Conservation (phyloP, 2,888 invertebrate species). For the Synanthedon myopaeformis region DNA sequence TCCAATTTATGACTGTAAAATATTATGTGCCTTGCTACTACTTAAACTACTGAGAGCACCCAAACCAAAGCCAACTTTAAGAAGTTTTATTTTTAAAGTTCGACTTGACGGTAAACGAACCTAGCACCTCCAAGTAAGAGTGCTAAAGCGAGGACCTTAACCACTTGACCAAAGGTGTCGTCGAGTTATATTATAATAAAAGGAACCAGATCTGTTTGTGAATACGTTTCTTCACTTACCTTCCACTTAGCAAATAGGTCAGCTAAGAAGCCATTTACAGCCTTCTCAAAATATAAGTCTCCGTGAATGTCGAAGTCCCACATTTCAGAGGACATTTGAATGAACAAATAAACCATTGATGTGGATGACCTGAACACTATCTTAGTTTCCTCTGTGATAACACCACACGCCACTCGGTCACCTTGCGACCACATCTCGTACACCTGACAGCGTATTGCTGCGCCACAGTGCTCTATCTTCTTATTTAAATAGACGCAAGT, state of each 20-base stretch:
- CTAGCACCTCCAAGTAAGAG: no score
- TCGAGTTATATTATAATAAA: background rate
- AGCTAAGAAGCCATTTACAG: slow-evolving; percentile 95
- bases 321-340: slow-evolving; percentile 99
- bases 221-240: slow-evolving; percentile 40
- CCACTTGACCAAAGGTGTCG: no score
- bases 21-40: no score
- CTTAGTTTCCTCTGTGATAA: slow-evolving; percentile 95
- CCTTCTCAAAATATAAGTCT: slow-evolving; percentile 98
- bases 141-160: no score
- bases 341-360: slow-evolving; percentile 96
- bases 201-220: no score
- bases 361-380: slow-evolving; percentile 98
- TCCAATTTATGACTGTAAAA: no score
- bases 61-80: no score
- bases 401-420: slow-evolving; percentile 93
- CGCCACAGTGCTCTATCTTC: slow-evolving; percentile 92
- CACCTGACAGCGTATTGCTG: slow-evolving; percentile 86
- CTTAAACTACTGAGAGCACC: no score
- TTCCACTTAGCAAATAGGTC: slow-evolving; percentile 98
- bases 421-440: slow-evolving; percentile 98
- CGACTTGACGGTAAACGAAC: no score
- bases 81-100: no score
- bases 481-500: slow-evolving; percentile 95
- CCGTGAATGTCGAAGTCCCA: slow-evolving; percentile 99